Conservation (phyloP, 2,888 invertebrate genomes). For the Calliopum simillimum region DNA sequence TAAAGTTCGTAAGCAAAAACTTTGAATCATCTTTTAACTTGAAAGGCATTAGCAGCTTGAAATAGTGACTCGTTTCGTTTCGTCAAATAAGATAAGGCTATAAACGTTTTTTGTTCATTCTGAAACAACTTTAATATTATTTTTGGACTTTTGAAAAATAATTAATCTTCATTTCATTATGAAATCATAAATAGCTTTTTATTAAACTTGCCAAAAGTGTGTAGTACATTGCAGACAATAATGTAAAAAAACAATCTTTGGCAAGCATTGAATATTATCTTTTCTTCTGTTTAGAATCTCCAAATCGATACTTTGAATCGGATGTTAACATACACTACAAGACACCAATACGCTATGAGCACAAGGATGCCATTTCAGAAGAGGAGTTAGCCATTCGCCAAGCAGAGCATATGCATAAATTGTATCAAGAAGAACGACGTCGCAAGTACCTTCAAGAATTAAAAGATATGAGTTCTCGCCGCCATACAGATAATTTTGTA, state of each 20-base stretch:
- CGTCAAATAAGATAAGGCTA: too few relatives aligned
- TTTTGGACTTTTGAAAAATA: too few relatives aligned
- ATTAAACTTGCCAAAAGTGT: too few relatives aligned
- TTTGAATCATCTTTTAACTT: too few relatives aligned
- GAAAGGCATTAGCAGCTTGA: too few relatives aligned
- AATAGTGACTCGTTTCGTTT: too few relatives aligned
- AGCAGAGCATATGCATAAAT: conserved; percentile 90
- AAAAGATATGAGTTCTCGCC: conserved; percentile 92
- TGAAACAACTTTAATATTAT: too few relatives aligned
- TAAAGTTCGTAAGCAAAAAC: too few relatives aligned
- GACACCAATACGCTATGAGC: conserved; percentile 87
- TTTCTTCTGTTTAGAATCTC: conserved; percentile 75
- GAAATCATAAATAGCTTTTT: too few relatives aligned
- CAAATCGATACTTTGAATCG: conserved; percentile 89
- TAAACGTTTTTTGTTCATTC: too few relatives aligned
- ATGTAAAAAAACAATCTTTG: background rate
- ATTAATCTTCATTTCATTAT: too few relatives aligned
- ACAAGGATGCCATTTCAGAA: conserved; percentile 87
- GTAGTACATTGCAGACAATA: too few relatives aligned
- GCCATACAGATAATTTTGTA: conserved; percentile 94
- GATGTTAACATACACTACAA: conserved; percentile 95
- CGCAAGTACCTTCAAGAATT: conserved; percentile 93
- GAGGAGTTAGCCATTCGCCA: conserved; percentile 89
- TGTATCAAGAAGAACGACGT: conserved; percentile 89
- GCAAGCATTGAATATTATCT: background rate